Percentiles rank a stretch among this genome's conserved stretches.
Conservation (phyloP, 1,140 invertebrate species). For the Camponotus vicinus region DNA sequence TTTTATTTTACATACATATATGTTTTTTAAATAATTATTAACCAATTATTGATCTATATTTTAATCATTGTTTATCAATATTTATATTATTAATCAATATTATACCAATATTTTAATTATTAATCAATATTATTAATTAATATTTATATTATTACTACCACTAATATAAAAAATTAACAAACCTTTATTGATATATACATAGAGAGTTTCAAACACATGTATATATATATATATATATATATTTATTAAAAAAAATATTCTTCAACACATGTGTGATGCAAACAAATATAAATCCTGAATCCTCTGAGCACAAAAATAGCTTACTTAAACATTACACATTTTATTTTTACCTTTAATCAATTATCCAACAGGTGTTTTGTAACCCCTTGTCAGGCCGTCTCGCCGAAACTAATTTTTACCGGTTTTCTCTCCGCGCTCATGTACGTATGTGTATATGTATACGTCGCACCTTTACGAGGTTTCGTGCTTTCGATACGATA, state of each 20-base stretch:
- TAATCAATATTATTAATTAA: too few relatives aligned
- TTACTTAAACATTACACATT: not conserved
- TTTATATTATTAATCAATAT: too few relatives aligned
- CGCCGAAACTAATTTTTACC: constrained; percentile 30
- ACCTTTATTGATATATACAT: too few relatives aligned
- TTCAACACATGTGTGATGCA: too few relatives aligned
- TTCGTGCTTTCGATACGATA: constrained; percentile 49
- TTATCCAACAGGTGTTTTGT: not conserved
- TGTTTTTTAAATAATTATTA: not conserved
- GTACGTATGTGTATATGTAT: too few relatives aligned
- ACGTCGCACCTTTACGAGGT: constrained; percentile 17
- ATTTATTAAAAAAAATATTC: too few relatives aligned
- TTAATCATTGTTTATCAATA: too few relatives aligned
- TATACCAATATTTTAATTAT: too few relatives aligned
- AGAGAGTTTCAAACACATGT: too few relatives aligned
- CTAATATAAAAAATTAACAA: not conserved
- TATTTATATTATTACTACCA: not conserved
- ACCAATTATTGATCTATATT: too few relatives aligned
- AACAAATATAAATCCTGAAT: not conserved
- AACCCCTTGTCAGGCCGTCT: not conserved
- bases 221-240: too few relatives aligned
- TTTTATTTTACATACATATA: not conserved
- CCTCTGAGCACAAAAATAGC: not conserved
- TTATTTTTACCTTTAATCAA: constrained; percentile 19
- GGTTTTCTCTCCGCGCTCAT: not conserved